phyloP scores from a whole-genome alignment of 2,888 invertebrate species.

The Microplitis manilae region DNA sequence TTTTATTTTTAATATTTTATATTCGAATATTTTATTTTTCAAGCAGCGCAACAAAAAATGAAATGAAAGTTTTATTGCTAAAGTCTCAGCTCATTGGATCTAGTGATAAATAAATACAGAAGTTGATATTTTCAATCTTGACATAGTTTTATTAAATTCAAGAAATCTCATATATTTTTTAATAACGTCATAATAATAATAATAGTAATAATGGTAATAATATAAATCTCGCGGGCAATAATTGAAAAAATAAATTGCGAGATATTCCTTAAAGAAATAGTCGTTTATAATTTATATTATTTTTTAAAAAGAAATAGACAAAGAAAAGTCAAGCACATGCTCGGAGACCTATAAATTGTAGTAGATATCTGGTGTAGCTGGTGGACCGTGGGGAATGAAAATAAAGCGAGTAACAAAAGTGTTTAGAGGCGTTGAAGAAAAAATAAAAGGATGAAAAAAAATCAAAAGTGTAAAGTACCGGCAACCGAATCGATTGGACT shows the following conservation, averaged over 20 bases:
- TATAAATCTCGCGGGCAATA: background rate
- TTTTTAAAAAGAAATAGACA: background rate
- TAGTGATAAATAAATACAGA: background rate
- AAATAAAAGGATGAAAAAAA: background rate
- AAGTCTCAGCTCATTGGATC: background rate
- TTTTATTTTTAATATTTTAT: background rate
- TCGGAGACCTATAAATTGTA: background rate
- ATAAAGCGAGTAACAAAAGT: constrained; percentile 3
- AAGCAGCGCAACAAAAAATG: background rate
- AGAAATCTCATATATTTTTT: background rate
- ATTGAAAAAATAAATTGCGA: background rate
- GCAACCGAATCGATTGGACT: background rate
- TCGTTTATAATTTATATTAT: background rate
- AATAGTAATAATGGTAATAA: background rate
- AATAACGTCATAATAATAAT: background rate
- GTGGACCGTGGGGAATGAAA: background rate
- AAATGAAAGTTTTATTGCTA: background rate
- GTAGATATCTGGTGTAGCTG: background rate
- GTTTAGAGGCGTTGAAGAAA: constrained; percentile 1
- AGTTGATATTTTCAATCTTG: background rate
- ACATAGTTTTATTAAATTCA: background rate
- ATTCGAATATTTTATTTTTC: background rate
- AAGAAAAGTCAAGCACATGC: background rate
- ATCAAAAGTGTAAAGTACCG: background rate
- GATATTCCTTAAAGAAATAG: background rate